These are phyloP conservation scores for Petrolisthes cinctipes DNA, from an alignment of 2,888 invertebrate species.

Conservation along the genomic window DNA sequence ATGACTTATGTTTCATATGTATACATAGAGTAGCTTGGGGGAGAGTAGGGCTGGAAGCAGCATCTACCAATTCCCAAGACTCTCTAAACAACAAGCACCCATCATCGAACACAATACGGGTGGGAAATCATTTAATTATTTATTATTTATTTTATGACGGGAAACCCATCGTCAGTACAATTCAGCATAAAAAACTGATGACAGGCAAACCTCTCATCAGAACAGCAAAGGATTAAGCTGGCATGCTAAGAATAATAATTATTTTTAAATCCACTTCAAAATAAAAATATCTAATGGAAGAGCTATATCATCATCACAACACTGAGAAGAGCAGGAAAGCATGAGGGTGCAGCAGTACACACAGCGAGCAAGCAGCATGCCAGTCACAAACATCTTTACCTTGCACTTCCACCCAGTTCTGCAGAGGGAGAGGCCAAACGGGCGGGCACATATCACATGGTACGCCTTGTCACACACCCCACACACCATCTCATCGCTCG, in stretches of 20 bases:
- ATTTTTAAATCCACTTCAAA: constrained; percentile 4
- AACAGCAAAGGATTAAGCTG: too few species aligned
- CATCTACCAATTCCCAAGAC: too few species aligned
- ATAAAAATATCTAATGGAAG: neutral
- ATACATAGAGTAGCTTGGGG: too few species aligned
- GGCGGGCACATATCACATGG: constrained; percentile 92
- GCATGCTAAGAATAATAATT: neutral
- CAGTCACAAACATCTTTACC: constrained; percentile 71
- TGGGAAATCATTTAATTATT: too few species aligned
- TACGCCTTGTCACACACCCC: constrained; percentile 90
- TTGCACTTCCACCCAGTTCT: constrained; percentile 98
- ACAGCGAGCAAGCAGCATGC: constrained; percentile 26
- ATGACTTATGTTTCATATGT: too few species aligned
- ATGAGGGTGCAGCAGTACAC: constrained; percentile 29
- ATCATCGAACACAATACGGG: too few species aligned
- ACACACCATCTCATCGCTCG: constrained; percentile 64
- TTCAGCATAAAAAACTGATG: too few species aligned
- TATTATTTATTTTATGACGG: too few species aligned
- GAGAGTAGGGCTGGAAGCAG: too few species aligned
- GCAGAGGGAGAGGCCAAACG: constrained; percentile 83
- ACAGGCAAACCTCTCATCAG: too few species aligned
- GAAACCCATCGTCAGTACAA: too few species aligned
- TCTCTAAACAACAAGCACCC: too few species aligned
- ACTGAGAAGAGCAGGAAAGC: constrained; percentile 7
- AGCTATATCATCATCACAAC: neutral